Evolutionary conservation across 2,113 vertebrate species (phyloP).

Genomic region (Malurus cyaneus): DNA sequence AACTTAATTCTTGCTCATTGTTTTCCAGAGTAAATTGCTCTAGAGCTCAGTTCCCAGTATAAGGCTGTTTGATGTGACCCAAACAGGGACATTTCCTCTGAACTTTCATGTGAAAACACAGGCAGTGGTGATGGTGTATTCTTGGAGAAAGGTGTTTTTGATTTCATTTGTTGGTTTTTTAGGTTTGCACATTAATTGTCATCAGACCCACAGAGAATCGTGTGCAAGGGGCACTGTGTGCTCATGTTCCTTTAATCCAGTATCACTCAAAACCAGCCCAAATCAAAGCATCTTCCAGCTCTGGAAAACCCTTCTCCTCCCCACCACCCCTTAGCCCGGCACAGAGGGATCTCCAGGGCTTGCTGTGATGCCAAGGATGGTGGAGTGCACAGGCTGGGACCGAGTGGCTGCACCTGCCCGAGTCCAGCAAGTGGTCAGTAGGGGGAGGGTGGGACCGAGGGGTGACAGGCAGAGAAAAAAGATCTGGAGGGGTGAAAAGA

Average conservation of each 20-base stretch:
- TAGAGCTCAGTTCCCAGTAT: not conserved
- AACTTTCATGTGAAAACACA: not conserved
- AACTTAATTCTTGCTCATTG: not conserved
- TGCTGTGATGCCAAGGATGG: too few relatives aligned
- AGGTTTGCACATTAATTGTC: not conserved
- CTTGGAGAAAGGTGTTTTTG: not conserved
- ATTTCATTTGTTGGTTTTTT: not conserved
- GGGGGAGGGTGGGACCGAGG: not conserved
- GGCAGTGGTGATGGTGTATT: not conserved
- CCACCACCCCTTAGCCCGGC: not conserved
- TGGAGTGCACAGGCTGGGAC: not conserved
- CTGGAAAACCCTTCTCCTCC: not conserved
- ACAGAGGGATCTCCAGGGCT: not conserved
- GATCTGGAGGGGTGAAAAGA: not conserved
- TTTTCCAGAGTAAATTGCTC: not conserved
- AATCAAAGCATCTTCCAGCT: not conserved
- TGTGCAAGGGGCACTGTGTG: fast-evolving
- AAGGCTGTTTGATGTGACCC: not conserved
- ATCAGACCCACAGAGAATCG: fast-evolving
- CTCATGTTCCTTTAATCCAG: fast-evolving
- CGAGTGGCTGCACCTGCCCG: fast-evolving
- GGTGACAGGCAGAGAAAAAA: not conserved
- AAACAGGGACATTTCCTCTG: not conserved
- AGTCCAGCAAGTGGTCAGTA: fast-evolving
- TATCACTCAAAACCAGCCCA: fast-evolving